These are phyloP conservation scores for Atlantisia rogersi DNA, from an alignment of 2,113 vertebrate genomes.

Conservation along the genomic window DNA sequence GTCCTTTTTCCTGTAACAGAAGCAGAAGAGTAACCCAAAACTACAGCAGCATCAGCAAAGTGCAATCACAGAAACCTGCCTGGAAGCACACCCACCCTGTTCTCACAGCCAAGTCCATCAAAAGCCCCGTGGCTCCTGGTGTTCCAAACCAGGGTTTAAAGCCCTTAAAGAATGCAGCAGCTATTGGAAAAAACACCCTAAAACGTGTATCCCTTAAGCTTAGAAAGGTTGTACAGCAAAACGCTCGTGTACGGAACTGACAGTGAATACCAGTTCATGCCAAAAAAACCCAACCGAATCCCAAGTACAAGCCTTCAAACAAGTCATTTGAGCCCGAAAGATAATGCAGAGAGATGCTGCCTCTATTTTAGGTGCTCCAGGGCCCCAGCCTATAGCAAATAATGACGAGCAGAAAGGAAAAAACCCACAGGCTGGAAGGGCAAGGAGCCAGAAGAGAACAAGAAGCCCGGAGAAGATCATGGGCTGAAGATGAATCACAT, in stretches of 20 bases:
- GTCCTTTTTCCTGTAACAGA: not conserved
- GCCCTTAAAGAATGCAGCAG: not conserved
- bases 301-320: not conserved
- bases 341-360: not conserved
- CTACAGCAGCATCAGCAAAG: fast-evolving
- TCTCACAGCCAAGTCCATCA: not conserved
- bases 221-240: not conserved
- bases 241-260: fast-evolving
- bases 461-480: not conserved
- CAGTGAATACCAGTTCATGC: not conserved
- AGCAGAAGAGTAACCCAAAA: not conserved
- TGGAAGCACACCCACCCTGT: not conserved
- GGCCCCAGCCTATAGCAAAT: not conserved
- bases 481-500: not conserved
- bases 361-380: not conserved
- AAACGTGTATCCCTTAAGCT: not conserved
- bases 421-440: not conserved
- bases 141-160: not conserved
- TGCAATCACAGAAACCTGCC: not conserved
- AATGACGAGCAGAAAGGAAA: not conserved
- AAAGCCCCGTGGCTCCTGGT: not conserved
- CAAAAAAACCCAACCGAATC: not conserved
- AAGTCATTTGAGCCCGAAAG: not conserved
- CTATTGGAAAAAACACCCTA: not conserved
- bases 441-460: not conserved